Evolutionary conservation across 2,113 vertebrate species (phyloP), one percentile per base, ranked within the genome.

Genomic region (Apeltes quadracus): DNA sequence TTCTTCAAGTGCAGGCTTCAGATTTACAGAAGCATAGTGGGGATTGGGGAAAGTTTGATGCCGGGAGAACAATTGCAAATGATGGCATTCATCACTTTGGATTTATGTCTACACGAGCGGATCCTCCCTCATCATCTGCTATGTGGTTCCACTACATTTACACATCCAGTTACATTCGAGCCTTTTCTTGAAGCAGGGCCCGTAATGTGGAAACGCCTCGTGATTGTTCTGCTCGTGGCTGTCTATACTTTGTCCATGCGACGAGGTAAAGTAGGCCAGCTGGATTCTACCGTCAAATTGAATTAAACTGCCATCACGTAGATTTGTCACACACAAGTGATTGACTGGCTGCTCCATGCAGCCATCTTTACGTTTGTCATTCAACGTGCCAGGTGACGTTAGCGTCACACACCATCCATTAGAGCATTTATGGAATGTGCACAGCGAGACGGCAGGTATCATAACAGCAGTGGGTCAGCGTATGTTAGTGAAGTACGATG

Each of bases 281-380:
- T 44, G 64, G 34, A 57, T 72, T 55, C 20, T 70, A 20, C 78
- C 72, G 76, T 81, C 77, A 73, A 63, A 61, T 22, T 2, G 16
- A 83, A 77, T 85, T 63, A 74, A 48, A 63, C 46, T 62, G 56
- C 39, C 50, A 0, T 70, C 50, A 53, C 54, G 48, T 38, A 1
- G 23, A 2, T 20, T 12, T 0, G 44, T 41, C n/a, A n/a, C n/a
- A n/a, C n/a, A n/a, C n/a, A n/a, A n/a, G 18, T 38, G 36, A 61
- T 34, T 68, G 46, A 56, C 55, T 32, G 29, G n/a, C 46, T 48
- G n/a, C 23, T 46, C 10, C 2, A 22, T 36, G 36, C 32, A 61
- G 15, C 13, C 44, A 1, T 16, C 23, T 46, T 65, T 27, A 36
- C 1, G 29, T 5, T 29, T 36, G 32, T 27, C 55, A 61, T n/a